phyloP scores from a whole-genome alignment of 2,797 vertebrate genomes.

The Gallirallus australis region DNA sequence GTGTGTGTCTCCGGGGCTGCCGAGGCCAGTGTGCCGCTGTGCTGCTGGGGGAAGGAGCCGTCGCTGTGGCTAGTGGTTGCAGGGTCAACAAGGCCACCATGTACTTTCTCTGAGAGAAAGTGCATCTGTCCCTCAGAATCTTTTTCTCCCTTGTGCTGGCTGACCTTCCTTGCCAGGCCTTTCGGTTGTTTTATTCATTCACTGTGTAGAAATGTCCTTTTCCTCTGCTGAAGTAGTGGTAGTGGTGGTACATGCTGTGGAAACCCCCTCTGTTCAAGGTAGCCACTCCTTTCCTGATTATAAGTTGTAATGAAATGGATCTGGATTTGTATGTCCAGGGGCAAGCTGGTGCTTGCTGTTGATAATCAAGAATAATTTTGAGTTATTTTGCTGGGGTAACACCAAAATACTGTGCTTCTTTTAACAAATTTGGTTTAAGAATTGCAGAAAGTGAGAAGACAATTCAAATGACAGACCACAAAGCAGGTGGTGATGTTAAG shows the following conservation, averaged over 20 bases:
- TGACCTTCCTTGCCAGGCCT: background rate
- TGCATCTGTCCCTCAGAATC: background rate
- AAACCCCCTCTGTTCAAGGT: background rate
- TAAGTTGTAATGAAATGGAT: background rate
- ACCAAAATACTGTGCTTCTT: constrained; percentile 1
- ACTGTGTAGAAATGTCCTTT: background rate
- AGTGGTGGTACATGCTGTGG: accelerated
- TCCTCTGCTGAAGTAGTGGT: background rate
- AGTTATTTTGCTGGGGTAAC: background rate
- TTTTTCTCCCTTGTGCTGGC: background rate
- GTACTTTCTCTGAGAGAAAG: background rate
- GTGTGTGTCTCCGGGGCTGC: constrained; percentile 38
- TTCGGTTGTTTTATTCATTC: background rate
- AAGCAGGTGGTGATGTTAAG: background rate
- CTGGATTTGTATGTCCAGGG: background rate
- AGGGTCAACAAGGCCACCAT: background rate
- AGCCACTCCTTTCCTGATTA: background rate
- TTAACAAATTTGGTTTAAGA: constrained; percentile 54
- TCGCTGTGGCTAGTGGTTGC: background rate
- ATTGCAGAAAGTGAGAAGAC: constrained; percentile 33
- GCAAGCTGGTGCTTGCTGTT: background rate
- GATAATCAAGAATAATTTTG: background rate
- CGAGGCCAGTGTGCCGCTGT: background rate
- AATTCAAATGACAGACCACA: background rate
- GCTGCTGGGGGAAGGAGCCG: background rate